A percentile compares a stretch with the other conserved stretches of the same genome.
Conservation (phyloP, 2,797 vertebrate species). For the Rousettus madagascariensis region DNA sequence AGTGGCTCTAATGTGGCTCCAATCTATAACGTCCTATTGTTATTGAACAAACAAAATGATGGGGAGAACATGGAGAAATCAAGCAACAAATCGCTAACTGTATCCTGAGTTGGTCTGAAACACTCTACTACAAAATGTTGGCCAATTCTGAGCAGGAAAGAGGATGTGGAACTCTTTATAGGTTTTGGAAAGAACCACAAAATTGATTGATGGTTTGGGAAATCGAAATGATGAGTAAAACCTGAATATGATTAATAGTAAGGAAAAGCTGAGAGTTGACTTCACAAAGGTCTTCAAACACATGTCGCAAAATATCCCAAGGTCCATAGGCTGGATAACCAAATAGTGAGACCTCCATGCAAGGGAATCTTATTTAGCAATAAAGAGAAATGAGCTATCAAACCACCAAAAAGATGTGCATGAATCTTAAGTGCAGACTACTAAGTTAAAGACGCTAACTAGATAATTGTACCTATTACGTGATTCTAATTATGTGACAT, state of each 20-base stretch:
- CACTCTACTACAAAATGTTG: not conserved
- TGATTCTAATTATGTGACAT: not conserved
- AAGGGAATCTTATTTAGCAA: not conserved
- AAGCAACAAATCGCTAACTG: not conserved
- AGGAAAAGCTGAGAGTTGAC: not conserved
- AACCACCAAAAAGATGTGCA: not conserved
- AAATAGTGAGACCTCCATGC: not conserved
- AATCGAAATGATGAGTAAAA: constrained; percentile 1
- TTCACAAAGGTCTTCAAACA: constrained; percentile 5
- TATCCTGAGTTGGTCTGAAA: not conserved
- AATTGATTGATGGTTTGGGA: constrained; percentile 3
- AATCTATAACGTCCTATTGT: not conserved
- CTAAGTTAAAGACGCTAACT: not conserved
- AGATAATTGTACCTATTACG: not conserved
- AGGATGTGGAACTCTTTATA: not conserved
- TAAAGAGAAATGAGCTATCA: not conserved
- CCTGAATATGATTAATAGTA: not conserved
- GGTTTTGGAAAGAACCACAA: not conserved
- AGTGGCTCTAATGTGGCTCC: not conserved
- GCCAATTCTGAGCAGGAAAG: not conserved
- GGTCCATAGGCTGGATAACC: not conserved
- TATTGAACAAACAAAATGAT: not conserved
- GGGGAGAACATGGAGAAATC: not conserved
- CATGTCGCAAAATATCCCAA: not conserved
- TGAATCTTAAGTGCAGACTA: not conserved